A percentile compares a stretch with the other conserved stretches of the same genome.
These are phyloP conservation scores for Ptyas mucosa DNA, from an alignment of 2,113 vertebrate species.

Conservation along the genomic window DNA sequence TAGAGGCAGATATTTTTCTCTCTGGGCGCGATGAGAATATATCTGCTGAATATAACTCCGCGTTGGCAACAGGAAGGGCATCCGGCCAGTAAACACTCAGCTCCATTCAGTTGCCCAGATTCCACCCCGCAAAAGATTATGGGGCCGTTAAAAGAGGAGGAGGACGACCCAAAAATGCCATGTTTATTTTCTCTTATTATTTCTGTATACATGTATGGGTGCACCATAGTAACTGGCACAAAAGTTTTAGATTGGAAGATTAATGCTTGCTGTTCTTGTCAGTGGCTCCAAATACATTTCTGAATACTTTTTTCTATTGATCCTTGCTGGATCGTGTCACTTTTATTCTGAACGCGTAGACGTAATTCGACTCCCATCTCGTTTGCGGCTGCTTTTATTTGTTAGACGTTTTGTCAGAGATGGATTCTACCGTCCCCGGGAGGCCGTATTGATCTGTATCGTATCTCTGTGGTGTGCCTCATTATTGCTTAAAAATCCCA, in stretches of 20 bases:
- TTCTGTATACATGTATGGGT: background rate
- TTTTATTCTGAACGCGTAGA: background rate
- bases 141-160: too few species aligned
- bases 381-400: background rate
- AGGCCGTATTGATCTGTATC: background rate
- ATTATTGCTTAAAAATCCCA: background rate
- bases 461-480: background rate
- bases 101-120: too few species aligned
- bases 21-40: too few species aligned
- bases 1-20: too few species aligned
- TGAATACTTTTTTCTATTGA: conserved; percentile 12
- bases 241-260: background rate
- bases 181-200: background rate
- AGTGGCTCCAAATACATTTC: background rate
- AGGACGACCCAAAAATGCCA: background rate
- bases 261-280: background rate
- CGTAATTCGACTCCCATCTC: background rate
- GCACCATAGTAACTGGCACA: background rate
- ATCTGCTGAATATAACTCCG: too few species aligned
- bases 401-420: background rate
- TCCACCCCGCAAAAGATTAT: too few species aligned
- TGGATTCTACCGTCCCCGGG: background rate
- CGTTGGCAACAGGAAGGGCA: too few species aligned
- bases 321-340: background rate
- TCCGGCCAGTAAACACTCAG: too few species aligned